Evolutionary conservation across 2,888 invertebrate species (phyloP).

Genomic region (Scotopteryx bipunctaria): DNA sequence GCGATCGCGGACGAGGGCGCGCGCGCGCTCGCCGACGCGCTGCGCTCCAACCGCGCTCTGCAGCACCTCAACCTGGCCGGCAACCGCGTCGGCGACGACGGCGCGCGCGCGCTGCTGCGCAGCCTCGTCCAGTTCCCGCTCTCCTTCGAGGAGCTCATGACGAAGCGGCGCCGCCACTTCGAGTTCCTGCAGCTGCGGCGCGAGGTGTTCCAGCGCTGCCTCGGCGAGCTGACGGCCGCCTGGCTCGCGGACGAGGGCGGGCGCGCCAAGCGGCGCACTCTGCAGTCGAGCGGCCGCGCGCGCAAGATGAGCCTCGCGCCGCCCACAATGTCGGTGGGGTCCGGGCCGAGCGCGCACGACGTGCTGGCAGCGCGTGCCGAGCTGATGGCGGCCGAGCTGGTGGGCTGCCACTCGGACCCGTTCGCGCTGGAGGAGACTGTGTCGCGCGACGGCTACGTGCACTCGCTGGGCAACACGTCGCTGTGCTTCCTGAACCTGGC

Average conservation of each 20-base stretch:
- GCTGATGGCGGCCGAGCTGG: constrained; percentile 18
- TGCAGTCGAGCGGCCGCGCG: neutral
- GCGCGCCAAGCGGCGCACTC: constrained; percentile 7
- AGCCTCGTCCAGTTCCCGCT: constrained; percentile 39
- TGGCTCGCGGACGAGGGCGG: constrained; percentile 1
- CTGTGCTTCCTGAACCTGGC: constrained; percentile 42
- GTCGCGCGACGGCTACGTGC: constrained; percentile 17
- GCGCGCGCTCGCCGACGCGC: constrained; percentile 33
- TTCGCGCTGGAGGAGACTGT: constrained; percentile 35
- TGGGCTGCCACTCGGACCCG: constrained; percentile 33
- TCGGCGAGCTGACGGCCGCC: constrained; percentile 5
- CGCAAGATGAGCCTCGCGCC: constrained; percentile 7
- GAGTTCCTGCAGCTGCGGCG: constrained; percentile 23
- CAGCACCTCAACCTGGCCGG: constrained; percentile 44
- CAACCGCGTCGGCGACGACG: constrained; percentile 41
- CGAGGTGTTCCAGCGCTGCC: constrained; percentile 7
- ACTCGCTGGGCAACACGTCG: constrained; percentile 39
- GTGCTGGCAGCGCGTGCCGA: constrained; percentile 25
- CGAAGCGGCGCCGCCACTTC: constrained; percentile 34
- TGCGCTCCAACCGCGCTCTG: constrained; percentile 44
- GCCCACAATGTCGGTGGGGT: neutral
- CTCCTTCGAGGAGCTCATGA: constrained; percentile 33
- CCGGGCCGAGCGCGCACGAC: constrained; percentile 7
- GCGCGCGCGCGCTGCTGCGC: constrained; percentile 36
- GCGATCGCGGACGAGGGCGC: constrained; percentile 41